Base-by-base conservation (phyloP, 2,113 vertebrate genomes). In the Philantomba maxwellii region DNA sequence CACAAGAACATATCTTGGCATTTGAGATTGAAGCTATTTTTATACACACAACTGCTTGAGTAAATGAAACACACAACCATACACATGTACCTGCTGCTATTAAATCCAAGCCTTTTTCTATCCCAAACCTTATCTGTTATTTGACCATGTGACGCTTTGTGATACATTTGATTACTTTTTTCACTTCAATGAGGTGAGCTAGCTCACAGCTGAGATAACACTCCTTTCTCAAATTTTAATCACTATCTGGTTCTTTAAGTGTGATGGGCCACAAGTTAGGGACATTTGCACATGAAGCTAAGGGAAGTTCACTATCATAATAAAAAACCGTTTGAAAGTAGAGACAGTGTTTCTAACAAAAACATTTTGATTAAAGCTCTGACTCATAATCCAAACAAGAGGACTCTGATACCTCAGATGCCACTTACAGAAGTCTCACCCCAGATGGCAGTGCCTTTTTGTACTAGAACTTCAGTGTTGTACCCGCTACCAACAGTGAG, bases 311-410 rank as follows among this genome's bases (percentile, higher is more conserved):
- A 73, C 36, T 57, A 53, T 88, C 51, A 83, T 23, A 95, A 87
- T 17, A 60, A 21, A 89, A n/a, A 89, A 33, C 6, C 25, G 75
- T 45, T 78, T 66, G 39, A 82, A 92, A 94, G 28, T 15, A 23
- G n/a, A 89, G 55, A 83, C 2, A 14, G 47, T 49, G 23, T 87
- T 89, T 94, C 10, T 84, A 80, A 87, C 14, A 13, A 83, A 93
- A 91, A 45, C 23, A 11, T 58, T 94, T 36, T 92, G 23, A 97
- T 51, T 78, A 75, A 90, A 96, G 57, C 73, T 17, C 94, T 87
- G 73, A 73, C 13, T 89, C 19, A 1, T 28, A 94, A 86, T 66
- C 49, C 70, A 93, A 81, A 60, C n/a, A 94, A 86, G 43, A 8
- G 83, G 11, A 78, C 11, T 70, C 3, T 60, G 30, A 33, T 62